Evolutionary conservation across 2,113 vertebrate genomes (phyloP), one percentile per base, ranked within the genome.

Genomic region (Rhinichthys klamathensis): DNA sequence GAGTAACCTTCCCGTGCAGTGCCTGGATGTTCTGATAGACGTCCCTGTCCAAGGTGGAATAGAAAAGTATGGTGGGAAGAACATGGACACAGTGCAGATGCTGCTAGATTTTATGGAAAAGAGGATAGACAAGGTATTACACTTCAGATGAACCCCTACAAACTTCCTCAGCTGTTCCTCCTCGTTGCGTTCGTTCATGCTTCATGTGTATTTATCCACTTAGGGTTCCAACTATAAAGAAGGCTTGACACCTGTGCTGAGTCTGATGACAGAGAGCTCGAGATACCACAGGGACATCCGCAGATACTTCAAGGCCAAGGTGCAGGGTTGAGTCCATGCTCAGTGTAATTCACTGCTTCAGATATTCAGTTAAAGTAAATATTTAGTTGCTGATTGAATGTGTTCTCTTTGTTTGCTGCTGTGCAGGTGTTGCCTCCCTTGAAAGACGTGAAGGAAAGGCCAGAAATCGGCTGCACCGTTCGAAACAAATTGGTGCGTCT

Each of bases 401-500:
- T 35, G 15, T 25, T 18, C 1, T 54, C 18, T 56, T 58, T 9
- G 11, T 80, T 65, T 49, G 35, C 73, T 86, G 12, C 51, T 67
- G 30, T 27, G 18, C 82, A 99, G 98, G 98, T 99, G 44, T 94
- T 99, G 76, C 98, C 98, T 75, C 98, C 98, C 0, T 91, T 99
- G 75, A 97, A 96, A 89, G 97, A 99, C 81, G 97, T 98, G 70
- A 97, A 96, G 46, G 97, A 94, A 86, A 95, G 98, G 65, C 98
- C 98, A 23, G 98, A 99, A 93, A 95, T 99, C 13, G 98, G 98
- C 88, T 96, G 93, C 82, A 96, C 97, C 5, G 92, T 97, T 89
- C 95, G 98, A 67, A 99, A 99, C 94, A 99, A 99, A 91, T 91
- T 99, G 74, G 98, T 99, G 82, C 97, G 98, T 73, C 96, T 99